Evolutionary conservation across 2,113 vertebrate genomes (phyloP).

Genomic region (Myrmophylax atrothorax): DNA sequence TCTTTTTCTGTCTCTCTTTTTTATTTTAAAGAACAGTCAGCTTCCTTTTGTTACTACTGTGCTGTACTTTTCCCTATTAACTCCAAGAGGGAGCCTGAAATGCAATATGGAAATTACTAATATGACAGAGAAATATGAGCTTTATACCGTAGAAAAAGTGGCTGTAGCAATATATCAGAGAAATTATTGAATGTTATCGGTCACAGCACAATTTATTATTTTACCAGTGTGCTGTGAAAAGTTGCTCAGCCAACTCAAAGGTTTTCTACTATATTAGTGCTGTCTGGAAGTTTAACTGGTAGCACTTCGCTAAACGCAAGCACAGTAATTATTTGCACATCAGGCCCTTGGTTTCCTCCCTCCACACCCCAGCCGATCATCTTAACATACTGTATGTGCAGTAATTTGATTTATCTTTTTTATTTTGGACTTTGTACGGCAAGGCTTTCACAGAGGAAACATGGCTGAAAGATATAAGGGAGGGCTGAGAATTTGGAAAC

Average conservation of each 20-base stretch:
- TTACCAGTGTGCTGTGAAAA: slow-evolving; percentile 41
- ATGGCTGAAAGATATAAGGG: slow-evolving; percentile 34
- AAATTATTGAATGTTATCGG: slow-evolving; percentile 68
- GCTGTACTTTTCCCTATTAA: slow-evolving; percentile 15
- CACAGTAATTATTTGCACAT: slow-evolving; percentile 37
- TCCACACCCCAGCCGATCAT: background rate
- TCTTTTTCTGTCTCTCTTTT: background rate
- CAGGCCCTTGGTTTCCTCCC: background rate
- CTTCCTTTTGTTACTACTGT: slow-evolving; percentile 26
- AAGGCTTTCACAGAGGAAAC: background rate
- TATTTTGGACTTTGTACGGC: background rate
- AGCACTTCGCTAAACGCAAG: slow-evolving; percentile 8
- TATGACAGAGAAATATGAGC: slow-evolving; percentile 55
- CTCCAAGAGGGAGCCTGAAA: slow-evolving; percentile 39
- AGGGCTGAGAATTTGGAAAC: slow-evolving; percentile 49
- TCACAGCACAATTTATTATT: slow-evolving; percentile 61
- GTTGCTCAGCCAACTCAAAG: slow-evolving; percentile 34
- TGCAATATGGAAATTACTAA: slow-evolving; percentile 67
- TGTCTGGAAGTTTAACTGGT: slow-evolving; percentile 4
- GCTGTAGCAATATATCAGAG: slow-evolving; percentile 40
- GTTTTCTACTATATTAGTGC: background rate
- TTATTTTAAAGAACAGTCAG: background rate
- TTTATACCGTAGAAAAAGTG: slow-evolving; percentile 25
- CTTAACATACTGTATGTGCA: background rate
- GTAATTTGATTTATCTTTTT: slow-evolving; percentile 53